Evolutionary conservation across 2,113 vertebrate genomes (phyloP), one percentile per base, ranked within the genome.

Genomic region (Odocoileus hemionus): DNA sequence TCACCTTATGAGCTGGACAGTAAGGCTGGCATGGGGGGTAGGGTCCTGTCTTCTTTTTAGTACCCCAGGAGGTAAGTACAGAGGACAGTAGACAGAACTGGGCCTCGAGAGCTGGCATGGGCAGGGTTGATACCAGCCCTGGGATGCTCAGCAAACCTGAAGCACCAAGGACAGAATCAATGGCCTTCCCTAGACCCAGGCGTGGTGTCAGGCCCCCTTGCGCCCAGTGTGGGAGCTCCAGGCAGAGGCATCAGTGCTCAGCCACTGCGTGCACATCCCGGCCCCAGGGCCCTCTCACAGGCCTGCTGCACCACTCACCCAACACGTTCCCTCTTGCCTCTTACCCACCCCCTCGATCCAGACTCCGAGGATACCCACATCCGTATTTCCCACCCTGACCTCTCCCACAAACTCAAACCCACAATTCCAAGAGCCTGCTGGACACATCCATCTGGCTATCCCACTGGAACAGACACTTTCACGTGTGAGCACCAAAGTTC

Each of bases 161-260:
- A 21, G 60, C 25, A 57, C n/a, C 45, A 50, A 90, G 30, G 91
- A 64, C 23, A 79, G 70, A 26, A 33, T 55, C 79, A 33, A 36
- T 1, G 19, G 54, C 28, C 64, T 54, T 84, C 28, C 57, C 45
- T 28, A 55, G 47, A 84, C 17, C 17, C 3, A 0, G n/a, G 57
- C 7, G 13, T 43, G 7, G 19, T 21, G 0, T 23, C 13, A 47
- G 64, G 26, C 10, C n/a, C 30, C n/a, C 28, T 4, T 11, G 1
- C 25, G 7, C 43, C 28, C 52, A 39, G n/a, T 5, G 23, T 33
- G 25, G 76, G 60, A 25, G 39, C 6, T n/a, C 7, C 17, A 19
- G 33, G 28, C 25, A 58, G 67, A 36, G 3, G 1, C 4, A 25
- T 43, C 47, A 6, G 12, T 28, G 45, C 83, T 45, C 8, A 9